Conservation (phyloP, 2,888 invertebrate species). For the Drosophila tanythrix region DNA sequence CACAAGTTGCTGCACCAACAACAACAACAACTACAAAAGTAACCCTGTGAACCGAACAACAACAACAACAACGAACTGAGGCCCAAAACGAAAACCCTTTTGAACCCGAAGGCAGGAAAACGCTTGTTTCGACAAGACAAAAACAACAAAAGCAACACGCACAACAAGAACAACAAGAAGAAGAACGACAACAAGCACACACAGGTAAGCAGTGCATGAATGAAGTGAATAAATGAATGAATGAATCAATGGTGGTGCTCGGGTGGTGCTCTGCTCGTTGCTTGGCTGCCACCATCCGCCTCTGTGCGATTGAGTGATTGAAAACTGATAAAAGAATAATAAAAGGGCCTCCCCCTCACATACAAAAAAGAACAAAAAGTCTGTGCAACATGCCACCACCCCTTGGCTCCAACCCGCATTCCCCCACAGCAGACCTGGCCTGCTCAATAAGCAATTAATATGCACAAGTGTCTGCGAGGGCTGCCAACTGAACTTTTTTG, state of each 20-base stretch:
- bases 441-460: conserved; percentile 81
- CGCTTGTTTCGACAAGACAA: conserved; percentile 75
- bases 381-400: background rate
- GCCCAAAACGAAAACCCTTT: conserved; percentile 41
- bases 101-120: conserved; percentile 73
- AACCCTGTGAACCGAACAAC: conserved; percentile 34
- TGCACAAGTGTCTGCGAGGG: conserved; percentile 76
- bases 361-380: background rate
- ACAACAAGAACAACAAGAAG: conserved; percentile 30
- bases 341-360: conserved; percentile 30
- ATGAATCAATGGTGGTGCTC: conserved; percentile 53
- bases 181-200: conserved; percentile 44
- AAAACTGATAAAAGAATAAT: conserved; percentile 74
- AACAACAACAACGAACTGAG: conserved; percentile 39
- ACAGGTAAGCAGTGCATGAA: conserved; percentile 70
- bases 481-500: conserved; percentile 48
- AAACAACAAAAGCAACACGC: conserved; percentile 42
- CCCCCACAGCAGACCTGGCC: conserved; percentile 16
- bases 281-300: background rate
- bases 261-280: background rate
- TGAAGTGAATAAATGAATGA: conserved; percentile 76
- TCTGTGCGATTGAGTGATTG: conserved; percentile 67
- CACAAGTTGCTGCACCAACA: conserved; percentile 74
- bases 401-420: background rate
- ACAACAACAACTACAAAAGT: conserved; percentile 25